phyloP scores from a whole-genome alignment of 2,113 vertebrate species.

The Brachypodius melanocephalos region DNA sequence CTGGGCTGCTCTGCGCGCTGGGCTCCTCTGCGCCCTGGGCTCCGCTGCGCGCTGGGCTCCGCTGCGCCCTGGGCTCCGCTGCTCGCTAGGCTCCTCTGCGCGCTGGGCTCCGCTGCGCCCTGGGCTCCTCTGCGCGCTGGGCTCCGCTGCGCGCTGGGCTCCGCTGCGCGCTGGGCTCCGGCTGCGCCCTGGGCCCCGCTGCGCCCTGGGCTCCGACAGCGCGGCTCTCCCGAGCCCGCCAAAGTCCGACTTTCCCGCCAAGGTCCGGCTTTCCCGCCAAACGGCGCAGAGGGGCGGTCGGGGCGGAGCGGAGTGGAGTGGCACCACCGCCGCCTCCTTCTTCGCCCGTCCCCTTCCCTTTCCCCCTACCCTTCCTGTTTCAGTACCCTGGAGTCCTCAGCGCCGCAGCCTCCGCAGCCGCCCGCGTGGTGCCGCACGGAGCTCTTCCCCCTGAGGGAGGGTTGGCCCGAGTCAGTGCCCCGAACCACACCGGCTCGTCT shows the following conservation, averaged over 20 bases:
- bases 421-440: rapidly evolving
- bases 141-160: not conserved
- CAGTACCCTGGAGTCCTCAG: rapidly evolving
- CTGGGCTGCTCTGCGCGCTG: not conserved
- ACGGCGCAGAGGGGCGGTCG: not conserved
- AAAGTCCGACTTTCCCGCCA: not conserved
- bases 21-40: no score
- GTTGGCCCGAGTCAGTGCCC: rapidly evolving
- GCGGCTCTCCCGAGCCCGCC: not conserved
- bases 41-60: no score
- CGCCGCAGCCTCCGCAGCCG: rapidly evolving
- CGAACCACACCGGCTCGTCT: rapidly evolving
- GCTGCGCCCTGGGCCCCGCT: no score
- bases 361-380: rapidly evolving
- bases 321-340: rapidly evolving
- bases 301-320: no score
- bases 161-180: no score
- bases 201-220: not conserved
- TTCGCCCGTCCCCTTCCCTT: rapidly evolving
- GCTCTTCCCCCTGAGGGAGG: rapidly evolving
- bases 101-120: no score
- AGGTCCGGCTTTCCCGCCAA: not conserved
- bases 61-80: no score
- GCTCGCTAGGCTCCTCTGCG: no score
- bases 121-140: no score